These are phyloP conservation scores for Papilio polyxenes DNA, from an alignment of 1,140 invertebrate species.

Conservation along the genomic window DNA sequence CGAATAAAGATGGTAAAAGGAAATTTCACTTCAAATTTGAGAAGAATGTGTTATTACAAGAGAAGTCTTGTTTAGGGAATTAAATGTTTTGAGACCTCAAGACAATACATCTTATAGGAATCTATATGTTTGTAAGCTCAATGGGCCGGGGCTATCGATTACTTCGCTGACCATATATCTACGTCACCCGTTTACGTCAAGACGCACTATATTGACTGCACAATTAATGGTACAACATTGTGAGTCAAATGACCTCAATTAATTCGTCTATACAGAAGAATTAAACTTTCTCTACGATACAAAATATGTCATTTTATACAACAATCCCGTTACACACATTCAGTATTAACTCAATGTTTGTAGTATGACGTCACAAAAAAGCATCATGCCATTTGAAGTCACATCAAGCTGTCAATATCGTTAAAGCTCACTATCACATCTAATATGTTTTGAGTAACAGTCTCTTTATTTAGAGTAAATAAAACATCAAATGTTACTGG, in stretches of 20 bases:
- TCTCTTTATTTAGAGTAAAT: too few relatives aligned
- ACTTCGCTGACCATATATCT: slow-evolving; percentile 4
- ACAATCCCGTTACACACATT: too few relatives aligned
- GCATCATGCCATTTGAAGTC: too few relatives aligned
- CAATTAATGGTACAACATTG: slow-evolving; percentile 30
- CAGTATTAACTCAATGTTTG: too few relatives aligned
- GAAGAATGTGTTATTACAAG: slow-evolving; percentile 10
- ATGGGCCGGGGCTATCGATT: slow-evolving; percentile 19
- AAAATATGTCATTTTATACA: too few relatives aligned
- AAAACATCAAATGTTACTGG: neutral
- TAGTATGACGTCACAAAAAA: too few relatives aligned
- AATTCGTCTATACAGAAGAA: neutral
- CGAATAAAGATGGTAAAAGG: slow-evolving; percentile 51
- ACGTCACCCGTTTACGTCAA: slow-evolving; percentile 6
- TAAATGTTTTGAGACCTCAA: neutral
- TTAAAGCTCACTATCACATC: too few relatives aligned
- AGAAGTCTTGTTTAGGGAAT: neutral
- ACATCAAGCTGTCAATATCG: too few relatives aligned
- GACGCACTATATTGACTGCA: slow-evolving; percentile 14
- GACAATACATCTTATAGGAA: neutral
- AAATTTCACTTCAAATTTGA: slow-evolving; percentile 43
- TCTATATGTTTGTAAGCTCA: neutral
- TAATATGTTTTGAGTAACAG: too few relatives aligned
- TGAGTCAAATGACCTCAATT: slow-evolving; percentile 1
- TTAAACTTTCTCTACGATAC: neutral